These are phyloP conservation scores for Pyrgus malvae DNA, from an alignment of 2,888 invertebrate species.

Conservation along the genomic window DNA sequence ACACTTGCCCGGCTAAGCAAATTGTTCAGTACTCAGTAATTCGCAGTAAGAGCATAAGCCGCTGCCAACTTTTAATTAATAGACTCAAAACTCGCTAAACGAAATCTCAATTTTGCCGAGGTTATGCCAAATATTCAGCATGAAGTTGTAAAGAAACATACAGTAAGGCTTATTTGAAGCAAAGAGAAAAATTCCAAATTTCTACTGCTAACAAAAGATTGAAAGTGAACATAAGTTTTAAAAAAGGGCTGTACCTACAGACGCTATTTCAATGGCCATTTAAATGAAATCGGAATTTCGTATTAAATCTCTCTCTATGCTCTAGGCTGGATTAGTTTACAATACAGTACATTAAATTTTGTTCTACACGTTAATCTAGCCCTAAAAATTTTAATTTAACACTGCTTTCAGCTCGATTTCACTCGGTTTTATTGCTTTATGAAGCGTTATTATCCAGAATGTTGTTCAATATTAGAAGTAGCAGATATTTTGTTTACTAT, in stretches of 20 bases:
- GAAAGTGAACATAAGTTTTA: neutral
- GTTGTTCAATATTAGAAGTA: too few species aligned
- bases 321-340: too few species aligned
- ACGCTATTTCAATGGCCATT: neutral
- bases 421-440: too few species aligned
- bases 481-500: too few species aligned
- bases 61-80: conserved; percentile 44
- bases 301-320: too few species aligned
- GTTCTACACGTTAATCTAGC: too few species aligned
- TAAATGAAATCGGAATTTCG: neutral
- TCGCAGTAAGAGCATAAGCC: conserved; percentile 30
- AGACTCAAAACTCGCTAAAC: conserved; percentile 39
- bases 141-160: neutral
- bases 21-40: conserved; percentile 18
- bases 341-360: too few species aligned
- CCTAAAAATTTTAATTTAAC: too few species aligned
- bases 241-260: neutral
- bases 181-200: neutral
- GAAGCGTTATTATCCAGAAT: too few species aligned
- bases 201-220: neutral
- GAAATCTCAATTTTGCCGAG: conserved; percentile 32
- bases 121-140: conserved; percentile 27
- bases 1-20: conserved; percentile 24
- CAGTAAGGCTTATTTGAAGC: neutral
- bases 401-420: too few species aligned